Percentiles rank a stretch among this genome's conserved stretches.
These are phyloP conservation scores for Camponotus fellah DNA, from an alignment of 2,888 invertebrate genomes.

Conservation along the genomic window DNA sequence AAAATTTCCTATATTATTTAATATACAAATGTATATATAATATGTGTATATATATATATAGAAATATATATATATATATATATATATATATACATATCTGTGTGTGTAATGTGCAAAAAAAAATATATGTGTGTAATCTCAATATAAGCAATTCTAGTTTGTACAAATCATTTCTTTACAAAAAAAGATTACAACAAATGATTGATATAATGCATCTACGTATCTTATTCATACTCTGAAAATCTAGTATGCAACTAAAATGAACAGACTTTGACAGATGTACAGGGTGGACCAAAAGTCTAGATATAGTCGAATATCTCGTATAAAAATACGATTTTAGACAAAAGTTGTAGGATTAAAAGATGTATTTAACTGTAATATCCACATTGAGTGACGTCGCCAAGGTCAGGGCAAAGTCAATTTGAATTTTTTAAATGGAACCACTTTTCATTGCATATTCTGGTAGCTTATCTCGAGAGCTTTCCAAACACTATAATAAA, in stretches of 20 bases:
- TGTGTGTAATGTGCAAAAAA: not conserved
- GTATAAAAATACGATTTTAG: no score
- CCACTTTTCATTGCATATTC: no score
- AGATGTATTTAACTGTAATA: no score
- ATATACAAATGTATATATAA: constrained; percentile 7
- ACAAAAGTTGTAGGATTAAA: no score
- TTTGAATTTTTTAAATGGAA: no score
- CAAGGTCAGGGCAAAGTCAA: no score
- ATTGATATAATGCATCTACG: not conserved
- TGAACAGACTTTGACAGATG: not conserved
- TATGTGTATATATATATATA: not conserved
- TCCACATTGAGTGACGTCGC: no score
- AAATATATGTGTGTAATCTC: constrained; percentile 1
- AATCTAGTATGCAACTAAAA: not conserved
- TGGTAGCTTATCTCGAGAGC: no score
- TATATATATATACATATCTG: not conserved
- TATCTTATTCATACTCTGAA: not conserved
- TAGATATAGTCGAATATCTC: no score
- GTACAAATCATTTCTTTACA: not conserved
- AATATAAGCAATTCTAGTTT: not conserved
- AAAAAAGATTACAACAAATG: not conserved
- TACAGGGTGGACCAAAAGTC: no score
- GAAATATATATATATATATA: constrained; percentile 2
- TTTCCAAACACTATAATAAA: no score
- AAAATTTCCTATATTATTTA: not conserved